Conservation (phyloP, 2,888 invertebrate species). For the Melanargia galathea region DNA sequence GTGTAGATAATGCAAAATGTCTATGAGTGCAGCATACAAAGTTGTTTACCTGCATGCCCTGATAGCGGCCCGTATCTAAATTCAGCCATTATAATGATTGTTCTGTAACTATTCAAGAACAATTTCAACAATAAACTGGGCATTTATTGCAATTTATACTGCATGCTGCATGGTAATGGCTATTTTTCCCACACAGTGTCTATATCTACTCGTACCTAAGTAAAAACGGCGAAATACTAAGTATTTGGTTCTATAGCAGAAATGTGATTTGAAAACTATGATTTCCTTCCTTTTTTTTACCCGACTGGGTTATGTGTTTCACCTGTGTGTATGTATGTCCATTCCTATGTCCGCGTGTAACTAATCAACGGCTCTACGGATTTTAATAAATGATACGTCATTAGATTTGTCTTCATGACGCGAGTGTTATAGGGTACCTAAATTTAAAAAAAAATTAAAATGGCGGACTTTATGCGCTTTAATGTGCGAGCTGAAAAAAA, state of each 20-base stretch:
- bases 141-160: slow-evolving; percentile 33
- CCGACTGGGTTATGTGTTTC: too few relatives aligned
- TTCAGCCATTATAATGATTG: slow-evolving; percentile 33
- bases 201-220: too few relatives aligned
- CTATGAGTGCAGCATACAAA: neutral
- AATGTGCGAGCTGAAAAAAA: too few relatives aligned
- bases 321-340: too few relatives aligned
- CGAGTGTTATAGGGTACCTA: too few relatives aligned
- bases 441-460: too few relatives aligned
- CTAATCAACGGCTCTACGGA: too few relatives aligned
- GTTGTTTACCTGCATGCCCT: slow-evolving; percentile 20
- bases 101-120: slow-evolving; percentile 27
- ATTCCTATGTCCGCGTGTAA: too few relatives aligned
- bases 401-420: too few relatives aligned
- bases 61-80: slow-evolving; percentile 3
- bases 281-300: too few relatives aligned
- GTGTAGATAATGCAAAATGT: neutral
- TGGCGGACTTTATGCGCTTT: too few relatives aligned
- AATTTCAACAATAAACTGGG: slow-evolving; percentile 23
- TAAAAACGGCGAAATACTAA: slow-evolving; percentile 4
- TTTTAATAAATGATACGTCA: too few relatives aligned
- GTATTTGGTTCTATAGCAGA: neutral
- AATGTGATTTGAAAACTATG: neutral
- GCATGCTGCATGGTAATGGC: neutral
- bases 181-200: slow-evolving; percentile 10